Evolutionary conservation across 2,797 vertebrate genomes (phyloP).

Genomic region (Microctenopoma stevenorrisi): DNA sequence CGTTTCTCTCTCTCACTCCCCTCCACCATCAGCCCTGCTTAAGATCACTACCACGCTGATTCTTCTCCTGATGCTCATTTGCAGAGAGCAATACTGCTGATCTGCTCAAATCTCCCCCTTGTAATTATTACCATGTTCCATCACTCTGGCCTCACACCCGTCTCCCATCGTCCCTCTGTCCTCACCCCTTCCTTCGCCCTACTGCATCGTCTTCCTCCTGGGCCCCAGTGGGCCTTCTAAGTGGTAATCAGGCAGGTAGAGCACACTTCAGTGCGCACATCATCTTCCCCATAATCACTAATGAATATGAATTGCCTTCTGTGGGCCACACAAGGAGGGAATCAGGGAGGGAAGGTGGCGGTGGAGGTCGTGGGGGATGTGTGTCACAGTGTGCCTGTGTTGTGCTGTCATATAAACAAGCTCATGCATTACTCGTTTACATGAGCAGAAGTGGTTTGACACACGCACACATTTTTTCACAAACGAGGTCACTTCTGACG

Average conservation of each 20-base stretch:
- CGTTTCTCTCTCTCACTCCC: constrained; percentile 12
- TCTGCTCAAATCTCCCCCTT: constrained; percentile 78
- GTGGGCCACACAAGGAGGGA: constrained; percentile 71
- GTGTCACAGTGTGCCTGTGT: constrained; percentile 49
- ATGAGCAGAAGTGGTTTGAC: constrained; percentile 59
- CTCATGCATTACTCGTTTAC: constrained; percentile 78
- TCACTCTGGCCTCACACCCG: constrained; percentile 38
- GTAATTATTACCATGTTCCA: constrained; percentile 78
- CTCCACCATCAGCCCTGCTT: constrained; percentile 47
- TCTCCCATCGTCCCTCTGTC: constrained; percentile 54
- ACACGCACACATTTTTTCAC: constrained; percentile 35
- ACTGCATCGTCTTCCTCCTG: constrained; percentile 49
- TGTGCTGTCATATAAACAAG: constrained; percentile 76
- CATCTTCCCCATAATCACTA: constrained; percentile 78
- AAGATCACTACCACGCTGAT: constrained; percentile 62
- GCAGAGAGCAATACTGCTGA: constrained; percentile 75
- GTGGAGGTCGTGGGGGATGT: constrained; percentile 6
- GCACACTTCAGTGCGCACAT: constrained; percentile 82
- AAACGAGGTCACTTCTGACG: constrained; percentile 62
- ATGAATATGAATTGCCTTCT: constrained; percentile 86
- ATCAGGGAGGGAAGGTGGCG: constrained; percentile 28
- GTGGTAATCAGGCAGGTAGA: constrained; percentile 85
- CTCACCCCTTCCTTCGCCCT: constrained; percentile 54
- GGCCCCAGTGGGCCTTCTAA: constrained; percentile 70
- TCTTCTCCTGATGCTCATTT: constrained; percentile 72